These are phyloP conservation scores for Orbicella faveolata DNA, from an alignment of 64 coral and sea anemone genomes.

Conservation along the genomic window DNA sequence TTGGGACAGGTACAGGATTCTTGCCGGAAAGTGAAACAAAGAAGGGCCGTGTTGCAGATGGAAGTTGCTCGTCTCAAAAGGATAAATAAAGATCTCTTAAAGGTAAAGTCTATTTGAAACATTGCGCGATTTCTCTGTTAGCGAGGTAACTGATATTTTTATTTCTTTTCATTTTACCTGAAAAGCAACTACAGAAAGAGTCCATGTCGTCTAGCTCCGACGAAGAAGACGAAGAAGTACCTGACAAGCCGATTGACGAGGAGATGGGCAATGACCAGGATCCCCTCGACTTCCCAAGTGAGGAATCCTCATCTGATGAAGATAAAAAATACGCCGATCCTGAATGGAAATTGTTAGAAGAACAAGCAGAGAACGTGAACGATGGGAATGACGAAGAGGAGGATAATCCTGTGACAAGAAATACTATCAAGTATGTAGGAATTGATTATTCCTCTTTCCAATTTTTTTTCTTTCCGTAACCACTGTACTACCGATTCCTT, in stretches of 20 bases:
- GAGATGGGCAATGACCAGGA: background rate
- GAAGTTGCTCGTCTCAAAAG: conserved; percentile 32
- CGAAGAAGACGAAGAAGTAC: background rate
- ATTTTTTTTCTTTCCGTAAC: too few relatives aligned
- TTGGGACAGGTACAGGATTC: conserved; percentile 28
- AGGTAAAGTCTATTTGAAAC: conserved; percentile 10
- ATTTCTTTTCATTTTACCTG: too few relatives aligned
- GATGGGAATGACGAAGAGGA: conserved; percentile 11
- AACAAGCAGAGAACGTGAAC: background rate
- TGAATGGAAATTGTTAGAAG: too few relatives aligned
- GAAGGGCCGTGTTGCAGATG: conserved; percentile 25
- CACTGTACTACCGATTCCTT: too few relatives aligned
- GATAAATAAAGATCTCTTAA: conserved; percentile 40
- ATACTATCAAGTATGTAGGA: background rate
- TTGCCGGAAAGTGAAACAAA: conserved; percentile 29
- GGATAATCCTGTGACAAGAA: background rate
- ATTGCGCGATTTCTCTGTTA: background rate
- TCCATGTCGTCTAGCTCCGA: background rate
- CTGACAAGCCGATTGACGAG: background rate
- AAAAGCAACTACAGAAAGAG: too few relatives aligned
- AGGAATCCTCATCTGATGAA: background rate
- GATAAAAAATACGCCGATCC: background rate
- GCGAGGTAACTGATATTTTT: too few relatives aligned
- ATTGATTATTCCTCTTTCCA: too few relatives aligned
- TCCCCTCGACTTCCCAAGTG: background rate